Evolutionary conservation across 2,797 vertebrate genomes (phyloP), one percentile per base, ranked within the genome.

Genomic region (Lepus oiostolus): DNA sequence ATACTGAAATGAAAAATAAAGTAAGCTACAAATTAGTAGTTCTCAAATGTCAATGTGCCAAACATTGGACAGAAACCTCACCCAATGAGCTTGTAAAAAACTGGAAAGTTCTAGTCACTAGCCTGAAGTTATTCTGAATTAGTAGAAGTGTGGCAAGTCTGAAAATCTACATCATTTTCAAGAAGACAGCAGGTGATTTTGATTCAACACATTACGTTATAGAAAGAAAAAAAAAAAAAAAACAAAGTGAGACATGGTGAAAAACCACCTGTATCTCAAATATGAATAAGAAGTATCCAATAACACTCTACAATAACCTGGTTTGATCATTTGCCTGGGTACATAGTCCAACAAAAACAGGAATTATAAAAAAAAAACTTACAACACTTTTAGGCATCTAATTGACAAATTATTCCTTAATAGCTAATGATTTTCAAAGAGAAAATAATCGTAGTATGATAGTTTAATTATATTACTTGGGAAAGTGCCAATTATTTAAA

Each of bases 371-470:
- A 90, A 72, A 13, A 42, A 82, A 65, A 19, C 32, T 74, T 74
- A 11, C 72, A 87, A 35, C 10, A 65, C 4, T 83, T 60, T 72
- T 13, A 32, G 30, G 26, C 9, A 74, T 68, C 11, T 47, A 72
- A 74, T 77, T 13, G 38, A 38, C 5, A 54, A 72, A 74, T 42
- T 52, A 67, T 58, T 52, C 24, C 28, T 93, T 90, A 90, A 30
- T 67, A 82, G 87, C 60, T 87, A 92, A 35, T 85, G 13, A 70
- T 81, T 19, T 85, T 85, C n/a, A 95, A n/a, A 91, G 26, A 76
- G 16, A 68, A 86, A 83, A 82, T 10, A 80, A 68, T 32, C 19
- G 80, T 74, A 70, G 30, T 50, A 75, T 60, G 26, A 58, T 63
- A 58, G 54, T 83, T 85, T 79, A 52, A 54, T 86, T 68, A 83